Evolutionary conservation across 1,140 invertebrate genomes (phyloP).

Genomic region (Aphis craccivora): DNA sequence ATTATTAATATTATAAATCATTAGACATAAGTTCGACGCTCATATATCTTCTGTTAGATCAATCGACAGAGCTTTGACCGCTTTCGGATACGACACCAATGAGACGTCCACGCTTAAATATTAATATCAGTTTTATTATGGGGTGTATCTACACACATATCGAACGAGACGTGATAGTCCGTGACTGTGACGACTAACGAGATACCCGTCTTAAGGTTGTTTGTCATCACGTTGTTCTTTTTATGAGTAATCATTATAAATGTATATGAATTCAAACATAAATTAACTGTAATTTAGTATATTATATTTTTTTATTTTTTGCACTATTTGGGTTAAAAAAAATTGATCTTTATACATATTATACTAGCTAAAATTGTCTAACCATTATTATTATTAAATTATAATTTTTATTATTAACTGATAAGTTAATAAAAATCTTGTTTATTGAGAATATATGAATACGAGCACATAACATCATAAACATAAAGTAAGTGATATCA

Average conservation of each 20-base stretch:
- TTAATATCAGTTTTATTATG: background rate
- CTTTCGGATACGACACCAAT: background rate
- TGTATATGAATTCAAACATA: background rate
- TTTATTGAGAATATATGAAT: too few species aligned
- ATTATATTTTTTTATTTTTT: background rate
- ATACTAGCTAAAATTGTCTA: too few species aligned
- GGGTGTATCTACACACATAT: background rate
- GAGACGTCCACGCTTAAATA: background rate
- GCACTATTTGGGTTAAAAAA: too few species aligned
- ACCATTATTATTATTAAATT: too few species aligned
- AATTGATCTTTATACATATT: too few species aligned
- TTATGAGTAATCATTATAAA: background rate
- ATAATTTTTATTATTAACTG: too few species aligned
- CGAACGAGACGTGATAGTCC: background rate
- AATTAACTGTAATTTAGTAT: background rate
- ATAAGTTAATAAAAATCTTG: too few species aligned
- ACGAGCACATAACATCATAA: too few species aligned
- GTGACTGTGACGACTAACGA: background rate
- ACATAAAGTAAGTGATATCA: too few species aligned
- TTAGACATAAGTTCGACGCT: background rate
- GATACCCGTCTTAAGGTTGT: background rate
- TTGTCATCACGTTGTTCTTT: background rate
- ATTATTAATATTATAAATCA: background rate
- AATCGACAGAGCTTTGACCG: background rate
- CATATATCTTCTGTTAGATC: background rate